Conservation (phyloP, 2,888 invertebrate species). For the Subacronicta megacephala region DNA sequence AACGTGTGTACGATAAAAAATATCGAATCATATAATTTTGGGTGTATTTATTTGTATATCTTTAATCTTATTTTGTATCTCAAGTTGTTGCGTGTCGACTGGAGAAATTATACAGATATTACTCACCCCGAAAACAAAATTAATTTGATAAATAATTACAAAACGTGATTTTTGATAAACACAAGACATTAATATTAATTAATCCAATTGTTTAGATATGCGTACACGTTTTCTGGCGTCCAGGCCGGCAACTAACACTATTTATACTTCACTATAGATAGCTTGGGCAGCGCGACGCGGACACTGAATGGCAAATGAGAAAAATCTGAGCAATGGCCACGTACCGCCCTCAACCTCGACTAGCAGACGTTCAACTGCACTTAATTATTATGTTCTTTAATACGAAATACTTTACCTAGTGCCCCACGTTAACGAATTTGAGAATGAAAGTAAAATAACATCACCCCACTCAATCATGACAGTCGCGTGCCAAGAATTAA, state of each 20-base stretch:
- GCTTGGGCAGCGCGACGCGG: constrained; percentile 71
- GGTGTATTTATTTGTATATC: no score
- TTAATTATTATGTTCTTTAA: constrained; percentile 33
- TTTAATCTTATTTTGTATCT: constrained; percentile 9
- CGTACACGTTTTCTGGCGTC: constrained; percentile 68
- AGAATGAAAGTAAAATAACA: constrained; percentile 59
- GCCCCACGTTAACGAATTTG: constrained; percentile 49
- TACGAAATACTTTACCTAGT: constrained; percentile 15
- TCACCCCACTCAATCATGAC: constrained; percentile 26
- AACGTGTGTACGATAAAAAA: no score
- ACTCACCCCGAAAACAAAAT: constrained; percentile 35
- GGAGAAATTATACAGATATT: constrained; percentile 7
- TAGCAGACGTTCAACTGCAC: constrained; percentile 31
- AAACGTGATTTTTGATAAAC: constrained; percentile 2
- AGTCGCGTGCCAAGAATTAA: constrained; percentile 50
- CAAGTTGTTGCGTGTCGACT: constrained; percentile 4
- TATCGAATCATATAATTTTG: no score
- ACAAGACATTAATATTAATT: constrained; percentile 27
- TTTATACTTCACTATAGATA: constrained; percentile 78
- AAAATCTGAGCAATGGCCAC: constrained; percentile 73
- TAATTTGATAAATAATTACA: background rate
- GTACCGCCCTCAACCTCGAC: constrained; percentile 58
- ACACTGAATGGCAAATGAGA: constrained; percentile 82
- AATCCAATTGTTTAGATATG: constrained; percentile 48
- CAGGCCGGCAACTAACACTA: constrained; percentile 70